Evolutionary conservation across 1,140 invertebrate genomes (phyloP), one percentile per base, ranked within the genome.

Genomic region (Musca vetustissima): DNA sequence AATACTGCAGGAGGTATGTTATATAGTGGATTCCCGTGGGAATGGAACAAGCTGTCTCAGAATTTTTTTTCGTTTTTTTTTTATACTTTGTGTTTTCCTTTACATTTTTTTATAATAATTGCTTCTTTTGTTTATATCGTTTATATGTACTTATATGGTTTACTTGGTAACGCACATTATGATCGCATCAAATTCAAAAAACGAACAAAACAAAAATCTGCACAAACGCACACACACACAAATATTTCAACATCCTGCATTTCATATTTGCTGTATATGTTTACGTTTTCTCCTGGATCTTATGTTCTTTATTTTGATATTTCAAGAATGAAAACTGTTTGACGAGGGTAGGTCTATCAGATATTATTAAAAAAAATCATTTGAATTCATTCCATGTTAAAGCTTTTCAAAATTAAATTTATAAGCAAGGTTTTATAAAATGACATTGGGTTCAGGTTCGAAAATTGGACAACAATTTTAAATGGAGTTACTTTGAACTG

Each of bases 1-100:
- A 70, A 85, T 89, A 52, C 84, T 91, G 71, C 88, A 90, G 83
- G 87, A 89, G 84, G 87, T 87, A 76, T 57, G n/a, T 32, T 36
- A n/a, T 2, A 15, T 52, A 19, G 50, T 17, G 17, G 50, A 55
- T 71, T 64, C 36, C 43, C 55, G 70, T 64, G 21, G 21, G 43
- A 17, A 36, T 64, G 17, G 8, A 28, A 28, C 28, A 28, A 17
- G 4, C 47, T 3, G 17, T 64, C 1, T 7, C 19, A 28, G 1
- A 48, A 47, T 48, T 47, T 49, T 43, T 57, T 47, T 32, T 50
- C 53, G 24, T 52, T 17, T 24, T 0, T 59, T 1, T 57, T 59
- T 57, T 48, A 19, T 2, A 17, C 49, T 65, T 19, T 49, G 49
- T 22, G 21, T 59, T 57, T 57, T 13, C 19, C 19, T 15, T 48